phyloP scores from a whole-genome alignment of 1,140 invertebrate genomes.

The Meloidogyne chitwoodi region DNA sequence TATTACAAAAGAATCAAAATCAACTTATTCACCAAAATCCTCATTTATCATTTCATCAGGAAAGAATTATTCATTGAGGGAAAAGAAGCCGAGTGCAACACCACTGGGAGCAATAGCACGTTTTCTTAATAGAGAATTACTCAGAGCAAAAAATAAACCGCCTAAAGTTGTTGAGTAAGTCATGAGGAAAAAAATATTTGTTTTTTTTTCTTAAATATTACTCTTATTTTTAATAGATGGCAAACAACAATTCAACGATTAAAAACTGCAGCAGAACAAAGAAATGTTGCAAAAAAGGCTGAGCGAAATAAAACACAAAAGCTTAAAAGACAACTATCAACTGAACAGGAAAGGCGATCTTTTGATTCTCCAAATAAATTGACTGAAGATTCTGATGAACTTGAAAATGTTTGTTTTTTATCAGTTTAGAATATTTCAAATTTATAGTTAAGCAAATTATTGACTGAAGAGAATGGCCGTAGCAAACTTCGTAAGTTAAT shows the following conservation, averaged over 20 bases:
- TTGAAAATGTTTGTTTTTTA: neutral
- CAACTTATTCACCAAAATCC: neutral
- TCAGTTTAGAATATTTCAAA: neutral
- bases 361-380: neutral
- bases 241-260: neutral
- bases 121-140: conserved; percentile 14
- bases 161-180: neutral
- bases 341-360: neutral
- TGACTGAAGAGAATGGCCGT: neutral
- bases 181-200: neutral
- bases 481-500: conserved; percentile 1
- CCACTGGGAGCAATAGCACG: conserved; percentile 21
- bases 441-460: conserved; percentile 4
- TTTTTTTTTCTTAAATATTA: too few species aligned
- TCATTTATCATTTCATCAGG: neutral
- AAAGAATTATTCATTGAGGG: conserved; percentile 2
- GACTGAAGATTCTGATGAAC: neutral
- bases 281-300: neutral
- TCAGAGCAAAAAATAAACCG: conserved; percentile 26
- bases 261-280: neutral
- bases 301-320: neutral
- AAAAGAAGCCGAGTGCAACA: conserved; percentile 2
- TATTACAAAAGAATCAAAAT: neutral
- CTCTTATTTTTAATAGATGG: neutral
- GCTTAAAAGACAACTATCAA: neutral